Percentiles rank a stretch among this genome's conserved stretches.
These are phyloP conservation scores for Maconellicoccus hirsutus DNA, from an alignment of 1,140 invertebrate species.

Conservation along the genomic window DNA sequence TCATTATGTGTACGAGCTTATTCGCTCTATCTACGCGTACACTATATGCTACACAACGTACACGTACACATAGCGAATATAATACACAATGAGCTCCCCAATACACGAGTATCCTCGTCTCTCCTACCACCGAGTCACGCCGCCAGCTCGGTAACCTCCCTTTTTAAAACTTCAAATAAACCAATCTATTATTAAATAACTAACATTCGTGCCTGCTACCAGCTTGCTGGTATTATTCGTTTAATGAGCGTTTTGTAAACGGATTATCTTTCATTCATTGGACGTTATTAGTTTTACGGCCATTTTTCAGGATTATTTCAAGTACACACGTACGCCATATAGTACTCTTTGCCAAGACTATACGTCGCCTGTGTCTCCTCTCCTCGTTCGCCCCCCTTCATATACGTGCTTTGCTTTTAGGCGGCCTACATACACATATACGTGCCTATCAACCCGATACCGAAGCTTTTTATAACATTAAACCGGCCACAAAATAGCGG, in stretches of 20 bases:
- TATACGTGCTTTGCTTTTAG: too few relatives aligned
- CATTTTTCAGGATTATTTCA: conserved; percentile 21
- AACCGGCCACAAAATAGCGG: too few relatives aligned
- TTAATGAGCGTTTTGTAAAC: conserved; percentile 22
- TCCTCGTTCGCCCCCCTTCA: too few relatives aligned
- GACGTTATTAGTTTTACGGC: conserved; percentile 11
- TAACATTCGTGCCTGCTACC: conserved; percentile 19
- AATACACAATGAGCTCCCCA: conserved; percentile 2
- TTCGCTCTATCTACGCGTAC: not conserved
- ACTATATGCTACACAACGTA: not conserved
- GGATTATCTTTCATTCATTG: conserved; percentile 17
- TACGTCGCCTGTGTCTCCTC: too few relatives aligned
- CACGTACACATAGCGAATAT: not conserved
- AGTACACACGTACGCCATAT: not conserved
- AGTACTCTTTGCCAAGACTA: too few relatives aligned
- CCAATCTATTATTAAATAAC: conserved; percentile 22
- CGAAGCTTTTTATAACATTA: too few relatives aligned
- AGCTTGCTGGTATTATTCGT: conserved; percentile 19
- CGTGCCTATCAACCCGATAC: too few relatives aligned
- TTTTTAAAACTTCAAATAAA: conserved; percentile 19
- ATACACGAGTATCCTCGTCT: too few relatives aligned
- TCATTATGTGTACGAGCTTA: conserved; percentile 15
- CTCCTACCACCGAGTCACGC: too few relatives aligned
- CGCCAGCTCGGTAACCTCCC: not conserved
- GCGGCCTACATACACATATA: too few relatives aligned